Base-by-base conservation (phyloP, 2,888 invertebrate genomes). In the Amphipoea oculea region DNA sequence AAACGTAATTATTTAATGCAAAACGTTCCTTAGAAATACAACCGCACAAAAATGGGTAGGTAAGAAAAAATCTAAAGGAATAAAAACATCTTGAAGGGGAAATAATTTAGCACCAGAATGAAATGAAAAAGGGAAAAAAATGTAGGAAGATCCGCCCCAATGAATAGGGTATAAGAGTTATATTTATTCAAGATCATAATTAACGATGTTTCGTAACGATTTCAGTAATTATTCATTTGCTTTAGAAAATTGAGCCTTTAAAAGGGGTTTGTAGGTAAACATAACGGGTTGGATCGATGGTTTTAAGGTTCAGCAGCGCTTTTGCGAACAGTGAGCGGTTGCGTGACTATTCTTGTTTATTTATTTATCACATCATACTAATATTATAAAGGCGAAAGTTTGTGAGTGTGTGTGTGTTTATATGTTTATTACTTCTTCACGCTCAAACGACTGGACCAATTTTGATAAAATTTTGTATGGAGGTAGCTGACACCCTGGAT, bases 131-230 rank as follows among this genome's bases (percentile, higher is more conserved):
- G 54, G 54, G 29, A 76, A 81, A 81, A 78, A 86, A 82, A 75
- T 42, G 29, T 78, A 57, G 54, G 54, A 63, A 63, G 63, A 69
- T 62, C 29, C 78, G 36, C 68, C 76, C 69, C 69, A 83, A 83
- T 80, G 78, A 86, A 86, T 78, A 76, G 65, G 36, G 48, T 72
- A 54, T 57, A 70, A 62, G 76, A 78, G 71, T 72, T 80, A 60
- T 73, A 79, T 85, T 85, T 87, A 76, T 83, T 85, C 71, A 78
- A 82, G 67, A 72, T 62, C 74, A 83, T 85, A 76, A 86, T 78
- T 76, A 79, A 79, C 69, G 83, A 76, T 73, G 75, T 73, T 76
- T 82, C 75, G 67, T 73, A 86, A 82, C 54, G 66, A 77, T 69
- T 80, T 75, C 40, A 71, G 17, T 70, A 60, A 80, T 71, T 77